Percentiles rank a stretch among this genome's conserved stretches.
Evolutionary conservation across 2,113 vertebrate species (phyloP).

Genomic region (Mesocricetus auratus): DNA sequence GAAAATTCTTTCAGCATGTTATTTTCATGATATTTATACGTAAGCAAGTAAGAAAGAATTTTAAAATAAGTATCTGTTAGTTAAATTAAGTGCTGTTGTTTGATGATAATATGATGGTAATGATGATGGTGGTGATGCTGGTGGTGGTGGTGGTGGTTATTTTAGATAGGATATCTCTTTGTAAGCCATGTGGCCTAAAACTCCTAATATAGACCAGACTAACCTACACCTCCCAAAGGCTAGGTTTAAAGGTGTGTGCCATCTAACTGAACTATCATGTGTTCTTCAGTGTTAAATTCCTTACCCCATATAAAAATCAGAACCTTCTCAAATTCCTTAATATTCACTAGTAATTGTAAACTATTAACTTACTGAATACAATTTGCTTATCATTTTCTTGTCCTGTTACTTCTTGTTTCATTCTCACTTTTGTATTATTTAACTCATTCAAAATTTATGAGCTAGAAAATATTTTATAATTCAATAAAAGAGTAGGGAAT

Average conservation of each 20-base stretch:
- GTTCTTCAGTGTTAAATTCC: neutral
- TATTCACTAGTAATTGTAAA: neutral
- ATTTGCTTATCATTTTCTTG: neutral
- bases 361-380: neutral
- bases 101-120: neutral
- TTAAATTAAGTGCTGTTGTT: neutral
- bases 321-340: neutral
- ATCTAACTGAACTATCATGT: neutral
- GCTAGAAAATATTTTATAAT: neutral
- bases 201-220: neutral
- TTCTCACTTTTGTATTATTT: neutral
- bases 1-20: neutral
- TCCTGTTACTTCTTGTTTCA: neutral
- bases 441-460: neutral
- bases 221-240: neutral
- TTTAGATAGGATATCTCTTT: neutral
- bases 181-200: neutral
- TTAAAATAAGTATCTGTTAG: neutral
- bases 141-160: neutral
- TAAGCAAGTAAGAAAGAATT: neutral
- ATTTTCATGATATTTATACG: neutral
- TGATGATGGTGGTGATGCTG: neutral
- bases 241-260: neutral
- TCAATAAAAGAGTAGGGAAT: neutral
- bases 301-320: fast-evolving